Evolutionary conservation across 2,113 vertebrate genomes (phyloP).

Genomic region (Trinectes maculatus): DNA sequence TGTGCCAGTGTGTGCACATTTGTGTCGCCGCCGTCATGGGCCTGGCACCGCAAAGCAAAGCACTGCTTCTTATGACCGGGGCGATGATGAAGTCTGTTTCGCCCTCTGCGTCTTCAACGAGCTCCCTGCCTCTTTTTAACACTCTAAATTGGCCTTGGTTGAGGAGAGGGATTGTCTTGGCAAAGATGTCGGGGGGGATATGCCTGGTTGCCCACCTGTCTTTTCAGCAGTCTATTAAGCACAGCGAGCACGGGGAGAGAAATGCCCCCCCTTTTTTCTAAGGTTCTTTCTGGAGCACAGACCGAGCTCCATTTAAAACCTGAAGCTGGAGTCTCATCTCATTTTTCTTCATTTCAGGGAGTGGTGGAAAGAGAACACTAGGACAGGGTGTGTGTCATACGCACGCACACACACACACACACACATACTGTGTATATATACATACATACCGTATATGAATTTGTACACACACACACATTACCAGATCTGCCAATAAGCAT

Average conservation of each 20-base stretch:
- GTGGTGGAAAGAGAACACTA: constrained; percentile 38
- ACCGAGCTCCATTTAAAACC: constrained; percentile 39
- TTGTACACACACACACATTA: constrained; percentile 3
- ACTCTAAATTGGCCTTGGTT: constrained; percentile 68
- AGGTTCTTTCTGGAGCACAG: too few species aligned
- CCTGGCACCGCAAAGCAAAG: constrained; percentile 35
- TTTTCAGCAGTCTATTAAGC: constrained; percentile 72
- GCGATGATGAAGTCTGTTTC: constrained; percentile 57
- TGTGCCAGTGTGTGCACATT: constrained; percentile 19
- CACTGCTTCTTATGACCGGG: constrained; percentile 35
- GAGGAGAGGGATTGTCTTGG: constrained; percentile 71
- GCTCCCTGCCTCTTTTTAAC: constrained; percentile 24
- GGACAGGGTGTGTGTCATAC: too few species aligned
- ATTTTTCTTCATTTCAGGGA: constrained; percentile 44
- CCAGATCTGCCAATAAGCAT: constrained; percentile 23
- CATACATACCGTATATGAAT: too few species aligned
- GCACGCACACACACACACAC: not conserved
- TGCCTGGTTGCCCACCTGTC: constrained; percentile 66
- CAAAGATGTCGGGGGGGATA: constrained; percentile 70
- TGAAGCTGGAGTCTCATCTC: constrained; percentile 14
- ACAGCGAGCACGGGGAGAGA: constrained; percentile 31
- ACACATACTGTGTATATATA: not conserved
- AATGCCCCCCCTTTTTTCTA: constrained; percentile 17
- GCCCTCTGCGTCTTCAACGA: constrained; percentile 37
- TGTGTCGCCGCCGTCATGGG: constrained; percentile 24